These are phyloP conservation scores for Bradysia coprophila DNA, from an alignment of 1,140 invertebrate genomes.

Conservation along the genomic window DNA sequence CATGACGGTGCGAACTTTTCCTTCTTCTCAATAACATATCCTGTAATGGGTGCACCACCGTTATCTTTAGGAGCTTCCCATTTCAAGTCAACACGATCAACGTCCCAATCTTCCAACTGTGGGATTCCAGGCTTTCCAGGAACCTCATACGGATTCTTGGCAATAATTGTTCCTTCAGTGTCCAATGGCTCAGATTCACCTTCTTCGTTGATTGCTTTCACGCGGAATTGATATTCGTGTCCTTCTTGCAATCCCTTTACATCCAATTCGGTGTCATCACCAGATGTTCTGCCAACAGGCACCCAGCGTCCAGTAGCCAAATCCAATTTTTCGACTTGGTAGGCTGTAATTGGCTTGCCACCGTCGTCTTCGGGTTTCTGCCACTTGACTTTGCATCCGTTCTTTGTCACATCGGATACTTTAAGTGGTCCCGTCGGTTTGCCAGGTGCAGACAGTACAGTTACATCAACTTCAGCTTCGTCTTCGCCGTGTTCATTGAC, in stretches of 20 bases:
- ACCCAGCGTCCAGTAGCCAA: conserved; percentile 84
- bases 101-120: conserved; percentile 82
- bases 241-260: conserved; percentile 83
- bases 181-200: conserved; percentile 91
- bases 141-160: conserved; percentile 37
- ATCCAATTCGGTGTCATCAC: conserved; percentile 69
- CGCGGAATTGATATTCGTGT: conserved; percentile 91
- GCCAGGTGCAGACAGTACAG: conserved; percentile 65
- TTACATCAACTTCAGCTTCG: conserved; percentile 83
- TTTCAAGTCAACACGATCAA: conserved; percentile 79
- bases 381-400: conserved; percentile 81
- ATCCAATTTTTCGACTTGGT: conserved; percentile 94
- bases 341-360: conserved; percentile 85
- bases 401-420: conserved; percentile 81
- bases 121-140: conserved; percentile 78
- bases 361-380: conserved; percentile 96
- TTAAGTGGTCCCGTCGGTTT: conserved; percentile 83
- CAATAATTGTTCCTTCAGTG: conserved; percentile 50
- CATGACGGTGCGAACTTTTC: conserved; percentile 76
- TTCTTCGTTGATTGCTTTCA: conserved; percentile 95
- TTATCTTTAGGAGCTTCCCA: conserved; percentile 81
- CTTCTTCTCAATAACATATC: conserved; percentile 94
- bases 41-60: conserved; percentile 86
- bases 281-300: conserved; percentile 61
- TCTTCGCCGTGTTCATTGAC: conserved; percentile 85